A percentile compares a stretch with the other conserved stretches of the same genome.
Conservation (phyloP, 1,140 invertebrate genomes). For the Drosophila mauritiana region DNA sequence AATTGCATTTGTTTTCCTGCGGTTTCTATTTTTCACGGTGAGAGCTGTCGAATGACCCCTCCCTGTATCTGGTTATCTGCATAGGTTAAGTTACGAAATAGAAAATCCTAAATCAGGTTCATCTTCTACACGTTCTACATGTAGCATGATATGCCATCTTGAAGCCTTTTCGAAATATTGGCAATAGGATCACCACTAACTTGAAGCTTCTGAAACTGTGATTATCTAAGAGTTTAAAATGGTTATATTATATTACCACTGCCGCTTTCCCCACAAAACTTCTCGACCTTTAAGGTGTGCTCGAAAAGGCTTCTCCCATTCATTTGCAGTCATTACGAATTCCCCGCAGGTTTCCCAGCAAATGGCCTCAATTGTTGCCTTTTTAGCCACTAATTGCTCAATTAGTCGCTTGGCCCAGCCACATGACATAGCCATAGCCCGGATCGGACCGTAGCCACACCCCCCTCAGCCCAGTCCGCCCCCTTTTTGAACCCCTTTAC, state of each 20-base stretch:
- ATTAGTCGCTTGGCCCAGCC: conserved; percentile 47
- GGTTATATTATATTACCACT: not conserved
- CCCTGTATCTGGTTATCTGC: not conserved
- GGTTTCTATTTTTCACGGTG: conserved; percentile 18
- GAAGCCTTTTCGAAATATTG: too few relatives aligned
- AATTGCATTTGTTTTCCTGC: conserved; percentile 65
- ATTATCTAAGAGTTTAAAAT: too few relatives aligned
- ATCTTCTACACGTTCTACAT: too few relatives aligned
- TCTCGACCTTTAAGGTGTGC: conserved; percentile 37
- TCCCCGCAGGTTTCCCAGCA: conserved; percentile 54
- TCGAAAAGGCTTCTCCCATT: conserved; percentile 38
- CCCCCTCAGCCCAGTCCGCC: conserved; percentile 9
- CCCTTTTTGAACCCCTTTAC: not conserved
- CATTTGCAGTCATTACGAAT: conserved; percentile 57
- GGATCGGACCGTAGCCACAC: conserved; percentile 13
- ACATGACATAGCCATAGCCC: conserved; percentile 48
- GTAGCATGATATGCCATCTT: too few relatives aligned
- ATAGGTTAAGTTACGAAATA: too few relatives aligned
- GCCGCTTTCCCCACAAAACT: not conserved
- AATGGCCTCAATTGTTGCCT: conserved; percentile 59
- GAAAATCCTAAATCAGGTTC: too few relatives aligned
- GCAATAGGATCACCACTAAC: not conserved
- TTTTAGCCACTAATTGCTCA: conserved; percentile 62
- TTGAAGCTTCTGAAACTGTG: not conserved
- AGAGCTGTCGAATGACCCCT: conserved; percentile 7